Percentiles rank a stretch among this genome's conserved stretches.
These are phyloP conservation scores for Anguilla rostrata DNA, from an alignment of 2,113 vertebrate genomes.

Conservation along the genomic window DNA sequence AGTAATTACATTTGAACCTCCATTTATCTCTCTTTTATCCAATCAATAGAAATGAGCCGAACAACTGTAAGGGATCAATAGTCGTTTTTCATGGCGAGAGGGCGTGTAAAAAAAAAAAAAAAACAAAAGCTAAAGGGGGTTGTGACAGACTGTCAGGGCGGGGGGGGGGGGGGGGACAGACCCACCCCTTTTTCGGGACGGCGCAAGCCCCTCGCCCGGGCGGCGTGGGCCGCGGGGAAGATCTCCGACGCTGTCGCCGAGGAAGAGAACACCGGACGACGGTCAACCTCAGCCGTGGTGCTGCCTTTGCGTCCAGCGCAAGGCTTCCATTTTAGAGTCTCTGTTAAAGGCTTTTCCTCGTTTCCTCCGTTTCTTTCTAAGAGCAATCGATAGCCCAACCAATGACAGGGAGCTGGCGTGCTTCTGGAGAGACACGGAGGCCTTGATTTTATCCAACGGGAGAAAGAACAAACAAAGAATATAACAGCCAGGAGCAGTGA, in stretches of 20 bases:
- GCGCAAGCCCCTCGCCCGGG: not conserved
- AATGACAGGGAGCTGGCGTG: not conserved
- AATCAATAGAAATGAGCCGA: slow-evolving; percentile 83
- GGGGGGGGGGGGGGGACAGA: slow-evolving; percentile 38
- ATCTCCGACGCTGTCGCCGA: slow-evolving; percentile 49
- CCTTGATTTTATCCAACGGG: not conserved
- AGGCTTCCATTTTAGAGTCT: not conserved
- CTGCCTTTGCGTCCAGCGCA: not conserved
- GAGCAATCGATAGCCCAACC: not conserved
- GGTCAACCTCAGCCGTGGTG: slow-evolving; percentile 10
- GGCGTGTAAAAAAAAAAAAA: slow-evolving; percentile 30
- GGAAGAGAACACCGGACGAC: slow-evolving; percentile 30
- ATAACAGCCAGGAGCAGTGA: not conserved
- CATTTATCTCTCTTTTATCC: slow-evolving; percentile 78
- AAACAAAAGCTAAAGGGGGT: slow-evolving; percentile 53
- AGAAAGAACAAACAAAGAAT: not conserved
- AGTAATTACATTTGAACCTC: slow-evolving; percentile 68
- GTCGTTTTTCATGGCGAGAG: slow-evolving; percentile 78
- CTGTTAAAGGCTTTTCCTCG: not conserved
- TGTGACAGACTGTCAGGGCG: slow-evolving; percentile 72
- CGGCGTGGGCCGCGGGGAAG: not conserved
- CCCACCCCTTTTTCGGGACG: slow-evolving; percentile 42
- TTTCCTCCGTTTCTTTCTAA: not conserved
- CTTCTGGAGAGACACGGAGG: not conserved
- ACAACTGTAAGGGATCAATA: slow-evolving; percentile 77